phyloP scores from a whole-genome alignment of 2,888 invertebrate species.

The Ecdyonurus torrentis region DNA sequence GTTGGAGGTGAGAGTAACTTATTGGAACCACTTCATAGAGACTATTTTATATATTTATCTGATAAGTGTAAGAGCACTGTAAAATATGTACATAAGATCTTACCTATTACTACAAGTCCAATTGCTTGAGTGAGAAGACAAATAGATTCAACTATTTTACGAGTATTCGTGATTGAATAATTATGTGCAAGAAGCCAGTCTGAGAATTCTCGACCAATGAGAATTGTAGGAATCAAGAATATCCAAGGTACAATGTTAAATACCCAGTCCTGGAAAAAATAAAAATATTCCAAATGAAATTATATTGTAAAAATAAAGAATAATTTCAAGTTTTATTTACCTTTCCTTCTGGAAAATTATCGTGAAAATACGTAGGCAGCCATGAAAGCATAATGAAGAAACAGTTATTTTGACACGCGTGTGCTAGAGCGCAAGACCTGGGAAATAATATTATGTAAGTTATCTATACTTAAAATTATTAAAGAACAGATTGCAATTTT shows the following conservation, averaged over 20 bases:
- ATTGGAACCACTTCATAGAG: too few species aligned
- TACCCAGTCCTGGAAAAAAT: constrained; percentile 39
- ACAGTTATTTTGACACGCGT: constrained; percentile 54
- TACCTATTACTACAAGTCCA: constrained; percentile 31
- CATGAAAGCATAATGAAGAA: constrained; percentile 54
- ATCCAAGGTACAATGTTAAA: constrained; percentile 57
- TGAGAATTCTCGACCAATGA: constrained; percentile 43
- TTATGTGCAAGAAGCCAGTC: constrained; percentile 36
- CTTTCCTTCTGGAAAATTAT: constrained; percentile 46
- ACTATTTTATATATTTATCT: too few species aligned
- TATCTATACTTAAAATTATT: constrained; percentile 12
- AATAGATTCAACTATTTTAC: constrained; percentile 34
- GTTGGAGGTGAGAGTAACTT: too few species aligned
- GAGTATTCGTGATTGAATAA: constrained; percentile 33
- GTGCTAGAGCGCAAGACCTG: constrained; percentile 50
- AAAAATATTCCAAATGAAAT: neutral
- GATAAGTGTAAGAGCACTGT: too few species aligned
- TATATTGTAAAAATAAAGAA: neutral
- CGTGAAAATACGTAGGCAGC: constrained; percentile 57
- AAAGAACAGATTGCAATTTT: neutral
- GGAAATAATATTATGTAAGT: too few species aligned
- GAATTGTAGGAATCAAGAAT: constrained; percentile 42
- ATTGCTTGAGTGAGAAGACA: constrained; percentile 33
- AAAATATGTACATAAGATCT: too few species aligned
- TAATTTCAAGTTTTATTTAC: constrained; percentile 16